Evolutionary conservation across 1,140 invertebrate genomes (phyloP).

Genomic region (Eumaeus atala): DNA sequence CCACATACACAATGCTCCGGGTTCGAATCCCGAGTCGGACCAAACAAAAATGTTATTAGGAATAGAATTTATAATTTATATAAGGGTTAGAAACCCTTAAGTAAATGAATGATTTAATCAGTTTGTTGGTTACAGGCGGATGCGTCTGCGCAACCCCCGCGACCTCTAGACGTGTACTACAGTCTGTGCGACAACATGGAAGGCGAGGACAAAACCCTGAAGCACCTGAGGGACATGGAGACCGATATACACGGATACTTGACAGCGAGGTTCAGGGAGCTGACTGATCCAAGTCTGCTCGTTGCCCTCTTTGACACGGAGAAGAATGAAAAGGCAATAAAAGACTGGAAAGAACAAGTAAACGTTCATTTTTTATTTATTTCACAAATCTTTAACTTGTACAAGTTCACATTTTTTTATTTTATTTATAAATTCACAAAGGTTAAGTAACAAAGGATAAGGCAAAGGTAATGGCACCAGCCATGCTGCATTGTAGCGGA

Average conservation of each 20-base stretch:
- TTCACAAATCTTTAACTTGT: no score
- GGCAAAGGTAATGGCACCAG: no score
- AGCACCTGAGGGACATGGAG: slow-evolving; percentile 60
- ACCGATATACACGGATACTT: slow-evolving; percentile 56
- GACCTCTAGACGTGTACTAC: slow-evolving; percentile 75
- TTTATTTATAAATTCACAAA: no score
- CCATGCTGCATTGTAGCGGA: no score
- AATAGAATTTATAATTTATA: no score
- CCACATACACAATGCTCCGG: no score
- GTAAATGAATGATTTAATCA: no score
- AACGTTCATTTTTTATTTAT: background rate
- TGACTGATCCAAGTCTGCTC: slow-evolving; percentile 44
- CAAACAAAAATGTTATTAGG: no score
- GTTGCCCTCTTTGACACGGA: slow-evolving; percentile 67
- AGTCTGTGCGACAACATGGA: slow-evolving; percentile 58
- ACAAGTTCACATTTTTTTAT: no score
- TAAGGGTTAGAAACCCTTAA: no score
- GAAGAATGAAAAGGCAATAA: slow-evolving; percentile 67
- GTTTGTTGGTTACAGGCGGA: slow-evolving; percentile 44
- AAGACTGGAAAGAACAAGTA: slow-evolving; percentile 65
- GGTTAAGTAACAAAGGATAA: no score
- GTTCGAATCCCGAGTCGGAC: no score
- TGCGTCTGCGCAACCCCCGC: slow-evolving; percentile 39
- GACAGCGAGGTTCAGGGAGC: slow-evolving; percentile 41
- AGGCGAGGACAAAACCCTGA: slow-evolving; percentile 50